These are phyloP conservation scores for Kradibia gibbosae DNA, from an alignment of 1,140 invertebrate species.

Conservation along the genomic window DNA sequence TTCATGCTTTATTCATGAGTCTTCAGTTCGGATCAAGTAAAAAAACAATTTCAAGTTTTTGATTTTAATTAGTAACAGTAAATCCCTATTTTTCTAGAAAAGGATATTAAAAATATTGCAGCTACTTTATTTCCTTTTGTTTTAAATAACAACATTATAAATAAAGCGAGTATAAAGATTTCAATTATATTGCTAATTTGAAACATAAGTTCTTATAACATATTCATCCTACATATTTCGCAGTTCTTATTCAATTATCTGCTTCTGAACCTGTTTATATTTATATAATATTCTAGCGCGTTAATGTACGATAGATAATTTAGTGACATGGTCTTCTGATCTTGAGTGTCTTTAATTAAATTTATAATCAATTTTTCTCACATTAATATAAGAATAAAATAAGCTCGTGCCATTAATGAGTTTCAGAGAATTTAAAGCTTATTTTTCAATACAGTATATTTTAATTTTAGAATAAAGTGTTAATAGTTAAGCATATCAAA, in stretches of 20 bases:
- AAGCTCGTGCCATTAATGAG: too few species aligned
- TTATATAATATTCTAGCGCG: background rate
- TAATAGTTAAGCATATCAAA: background rate
- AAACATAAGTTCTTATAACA: background rate
- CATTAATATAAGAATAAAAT: background rate
- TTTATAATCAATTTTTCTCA: background rate
- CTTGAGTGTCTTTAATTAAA: background rate
- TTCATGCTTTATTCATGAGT: constrained; percentile 5
- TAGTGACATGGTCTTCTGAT: background rate
- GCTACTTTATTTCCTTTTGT: background rate
- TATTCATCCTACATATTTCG: background rate
- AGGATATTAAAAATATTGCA: background rate
- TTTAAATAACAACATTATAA: too few species aligned
- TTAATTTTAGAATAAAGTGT: background rate
- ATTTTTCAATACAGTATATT: background rate
- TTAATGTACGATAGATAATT: background rate
- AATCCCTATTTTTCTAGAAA: background rate
- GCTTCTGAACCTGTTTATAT: background rate
- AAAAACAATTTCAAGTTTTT: background rate
- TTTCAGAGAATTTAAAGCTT: background rate
- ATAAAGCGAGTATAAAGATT: background rate
- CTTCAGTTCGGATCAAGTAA: background rate
- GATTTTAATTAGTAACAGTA: background rate
- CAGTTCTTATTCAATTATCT: background rate
- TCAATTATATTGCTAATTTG: background rate